phyloP scores from a whole-genome alignment of 2,888 invertebrate species.

The Meteorus colon region DNA sequence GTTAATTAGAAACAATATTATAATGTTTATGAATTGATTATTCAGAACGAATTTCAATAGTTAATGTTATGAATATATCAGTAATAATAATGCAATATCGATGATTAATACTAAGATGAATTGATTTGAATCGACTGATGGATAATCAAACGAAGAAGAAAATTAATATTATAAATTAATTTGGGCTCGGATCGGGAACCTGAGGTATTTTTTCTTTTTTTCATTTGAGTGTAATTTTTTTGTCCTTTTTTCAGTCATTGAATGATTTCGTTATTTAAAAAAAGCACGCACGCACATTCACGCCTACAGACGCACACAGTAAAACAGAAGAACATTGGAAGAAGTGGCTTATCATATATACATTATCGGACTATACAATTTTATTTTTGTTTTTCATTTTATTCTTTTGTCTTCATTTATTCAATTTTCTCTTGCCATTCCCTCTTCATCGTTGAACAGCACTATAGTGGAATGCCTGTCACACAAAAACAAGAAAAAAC shows the following conservation, averaged over 20 bases:
- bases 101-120: neutral
- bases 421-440: constrained; percentile 35
- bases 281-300: constrained; percentile 43
- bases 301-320: constrained; percentile 39
- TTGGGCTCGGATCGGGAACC: constrained; percentile 42
- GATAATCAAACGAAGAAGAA: constrained; percentile 30
- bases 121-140: constrained; percentile 16
- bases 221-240: constrained; percentile 51
- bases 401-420: constrained; percentile 15
- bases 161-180: constrained; percentile 25
- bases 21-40: neutral
- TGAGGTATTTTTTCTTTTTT: constrained; percentile 51
- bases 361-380: constrained; percentile 50
- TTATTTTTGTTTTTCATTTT: constrained; percentile 36
- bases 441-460: constrained; percentile 54
- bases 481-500: constrained; percentile 43
- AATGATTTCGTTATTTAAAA: constrained; percentile 38
- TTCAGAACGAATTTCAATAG: neutral
- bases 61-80: neutral
- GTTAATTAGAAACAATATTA: neutral
- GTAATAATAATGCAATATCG: neutral
- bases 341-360: constrained; percentile 58
- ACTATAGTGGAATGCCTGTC: constrained; percentile 62
- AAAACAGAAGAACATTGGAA: constrained; percentile 55
- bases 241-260: constrained; percentile 50